Evolutionary conservation across 1,140 invertebrate species (phyloP).

Genomic region (Acromyrmex charruanus): DNA sequence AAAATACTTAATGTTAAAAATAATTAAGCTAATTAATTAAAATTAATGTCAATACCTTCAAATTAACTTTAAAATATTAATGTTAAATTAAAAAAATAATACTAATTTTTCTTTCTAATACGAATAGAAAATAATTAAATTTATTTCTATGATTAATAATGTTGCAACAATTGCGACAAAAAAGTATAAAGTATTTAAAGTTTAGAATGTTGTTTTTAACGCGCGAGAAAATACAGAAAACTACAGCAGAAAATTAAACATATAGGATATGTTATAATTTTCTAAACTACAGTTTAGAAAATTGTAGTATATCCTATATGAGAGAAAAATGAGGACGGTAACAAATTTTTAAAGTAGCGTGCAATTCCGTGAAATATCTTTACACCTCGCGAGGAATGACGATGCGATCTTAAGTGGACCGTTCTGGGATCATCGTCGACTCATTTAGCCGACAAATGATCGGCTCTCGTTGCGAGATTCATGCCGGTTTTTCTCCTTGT

Average conservation of each 20-base stretch:
- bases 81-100: background rate
- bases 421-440: constrained; percentile 30
- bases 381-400: constrained; percentile 70
- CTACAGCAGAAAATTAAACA: no score
- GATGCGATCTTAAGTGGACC: constrained; percentile 47
- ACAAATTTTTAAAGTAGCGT: constrained; percentile 69
- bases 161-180: background rate
- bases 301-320: constrained; percentile 17
- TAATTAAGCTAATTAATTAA: no score
- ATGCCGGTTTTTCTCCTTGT: constrained; percentile 53
- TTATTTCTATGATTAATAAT: background rate
- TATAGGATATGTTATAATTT: no score
- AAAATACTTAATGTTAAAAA: no score
- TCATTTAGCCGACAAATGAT: constrained; percentile 64
- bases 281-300: constrained; percentile 22
- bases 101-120: background rate
- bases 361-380: constrained; percentile 80
- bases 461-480: constrained; percentile 37
- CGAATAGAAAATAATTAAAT: background rate
- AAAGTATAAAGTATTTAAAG: background rate
- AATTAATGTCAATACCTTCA: background rate
- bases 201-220: background rate
- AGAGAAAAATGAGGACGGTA: constrained; percentile 48
- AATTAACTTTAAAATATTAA: background rate
- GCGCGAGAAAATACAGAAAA: background rate